These are phyloP conservation scores for Drosophila differens DNA, from an alignment of 2,888 invertebrate genomes.

Conservation along the genomic window DNA sequence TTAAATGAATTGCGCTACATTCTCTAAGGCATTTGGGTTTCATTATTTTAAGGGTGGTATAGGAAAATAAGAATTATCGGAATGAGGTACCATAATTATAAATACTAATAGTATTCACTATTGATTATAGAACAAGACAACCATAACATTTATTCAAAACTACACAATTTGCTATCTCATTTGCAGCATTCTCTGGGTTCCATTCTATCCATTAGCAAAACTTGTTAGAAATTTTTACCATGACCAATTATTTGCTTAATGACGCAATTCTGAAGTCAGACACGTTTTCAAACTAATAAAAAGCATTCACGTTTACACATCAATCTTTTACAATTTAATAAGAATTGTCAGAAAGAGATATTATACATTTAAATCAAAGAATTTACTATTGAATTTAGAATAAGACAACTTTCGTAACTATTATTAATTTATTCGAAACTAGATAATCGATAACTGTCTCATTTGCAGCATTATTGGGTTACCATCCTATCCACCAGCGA, in stretches of 20 bases:
- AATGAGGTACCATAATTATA: neutral
- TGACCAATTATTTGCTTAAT: neutral
- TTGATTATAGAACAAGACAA: neutral
- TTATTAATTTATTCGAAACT: neutral
- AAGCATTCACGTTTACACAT: neutral
- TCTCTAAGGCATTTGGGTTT: conserved; percentile 21
- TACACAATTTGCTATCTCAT: neutral
- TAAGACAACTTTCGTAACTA: neutral
- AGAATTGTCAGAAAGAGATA: neutral
- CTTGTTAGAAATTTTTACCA: neutral
- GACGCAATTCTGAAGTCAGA: neutral
- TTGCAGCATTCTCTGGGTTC: too few relatives aligned
- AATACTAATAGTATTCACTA: neutral
- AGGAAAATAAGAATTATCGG: neutral
- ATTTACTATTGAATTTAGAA: neutral
- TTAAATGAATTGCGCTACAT: conserved; percentile 48
- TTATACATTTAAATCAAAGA: neutral
- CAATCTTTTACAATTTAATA: neutral
- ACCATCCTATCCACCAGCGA: neutral
- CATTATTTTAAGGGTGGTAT: neutral
- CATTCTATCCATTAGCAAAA: neutral
- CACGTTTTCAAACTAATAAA: neutral
- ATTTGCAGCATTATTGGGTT: neutral
- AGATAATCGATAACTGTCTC: neutral
- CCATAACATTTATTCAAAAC: neutral